A percentile compares a stretch with the other conserved stretches of the same genome.
Evolutionary conservation across 2,113 vertebrate genomes (phyloP).

Genomic region (Paralichthys olivaceus): DNA sequence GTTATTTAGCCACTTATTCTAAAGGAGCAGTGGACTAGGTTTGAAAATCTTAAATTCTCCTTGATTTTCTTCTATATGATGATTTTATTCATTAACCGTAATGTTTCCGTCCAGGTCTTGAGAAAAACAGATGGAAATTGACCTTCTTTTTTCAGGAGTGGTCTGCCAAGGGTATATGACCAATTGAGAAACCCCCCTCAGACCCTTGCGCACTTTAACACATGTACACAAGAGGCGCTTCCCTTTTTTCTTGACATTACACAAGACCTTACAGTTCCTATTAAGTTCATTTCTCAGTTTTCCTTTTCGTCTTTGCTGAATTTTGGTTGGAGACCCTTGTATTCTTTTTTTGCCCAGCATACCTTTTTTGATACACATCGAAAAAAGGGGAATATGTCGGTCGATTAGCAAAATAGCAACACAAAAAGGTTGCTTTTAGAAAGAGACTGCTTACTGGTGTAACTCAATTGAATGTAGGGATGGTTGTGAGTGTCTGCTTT

Average conservation of each 20-base stretch:
- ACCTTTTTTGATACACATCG: not conserved
- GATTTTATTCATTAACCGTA: conserved; percentile 30
- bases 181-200: conserved; percentile 19
- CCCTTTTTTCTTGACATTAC: conserved; percentile 3
- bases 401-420: not conserved
- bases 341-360: not conserved
- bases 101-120: conserved; percentile 77
- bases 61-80: conserved; percentile 23
- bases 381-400: not conserved
- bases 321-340: conserved; percentile 4
- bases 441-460: not conserved
- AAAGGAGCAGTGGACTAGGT: conserved; percentile 74
- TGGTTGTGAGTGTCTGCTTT: conserved; percentile 12
- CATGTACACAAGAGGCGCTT: conserved; percentile 24
- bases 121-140: conserved; percentile 89
- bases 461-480: not conserved
- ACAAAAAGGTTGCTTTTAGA: not conserved
- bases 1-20: conserved; percentile 18
- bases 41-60: conserved; percentile 14
- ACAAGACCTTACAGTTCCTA: not conserved
- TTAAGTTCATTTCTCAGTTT: conserved; percentile 7
- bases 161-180: conserved; percentile 1
- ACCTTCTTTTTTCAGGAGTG: conserved; percentile 59
- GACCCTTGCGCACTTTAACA: conserved; percentile 35
- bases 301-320: not conserved